phyloP scores from a whole-genome alignment of 2,888 invertebrate species.

The Cosmia trapezina region DNA sequence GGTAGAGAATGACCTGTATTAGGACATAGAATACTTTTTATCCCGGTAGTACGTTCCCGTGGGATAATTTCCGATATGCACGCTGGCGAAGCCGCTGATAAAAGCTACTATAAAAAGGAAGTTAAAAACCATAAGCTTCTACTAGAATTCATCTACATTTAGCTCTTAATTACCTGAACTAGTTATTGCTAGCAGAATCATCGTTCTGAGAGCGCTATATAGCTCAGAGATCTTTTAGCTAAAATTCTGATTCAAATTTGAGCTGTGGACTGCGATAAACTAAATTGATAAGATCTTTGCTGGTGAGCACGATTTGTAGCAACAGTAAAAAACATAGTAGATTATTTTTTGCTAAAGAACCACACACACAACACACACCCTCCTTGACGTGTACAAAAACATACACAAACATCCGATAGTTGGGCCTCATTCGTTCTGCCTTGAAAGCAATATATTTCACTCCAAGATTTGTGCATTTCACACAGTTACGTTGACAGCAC shows the following conservation, averaged over 20 bases:
- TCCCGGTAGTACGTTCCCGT: no score
- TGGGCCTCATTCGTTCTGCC: slow-evolving; percentile 48
- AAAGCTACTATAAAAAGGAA: no score
- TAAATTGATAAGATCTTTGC: slow-evolving; percentile 15
- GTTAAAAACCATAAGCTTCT: no score
- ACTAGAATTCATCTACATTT: background rate
- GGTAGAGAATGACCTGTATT: no score
- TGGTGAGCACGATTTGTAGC: background rate
- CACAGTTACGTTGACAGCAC: slow-evolving; percentile 54
- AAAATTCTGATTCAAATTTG: background rate
- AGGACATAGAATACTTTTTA: no score
- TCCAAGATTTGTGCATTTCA: slow-evolving; percentile 66
- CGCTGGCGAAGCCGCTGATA: no score
- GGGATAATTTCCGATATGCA: no score
- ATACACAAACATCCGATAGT: slow-evolving; percentile 44
- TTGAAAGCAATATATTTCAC: slow-evolving; percentile 60
- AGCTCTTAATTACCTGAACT: background rate
- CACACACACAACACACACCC: slow-evolving; percentile 13
- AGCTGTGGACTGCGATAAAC: slow-evolving; percentile 10
- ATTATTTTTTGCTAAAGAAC: slow-evolving; percentile 5
- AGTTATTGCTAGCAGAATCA: background rate
- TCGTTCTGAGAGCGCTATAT: no score
- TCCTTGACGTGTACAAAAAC: slow-evolving; percentile 44
- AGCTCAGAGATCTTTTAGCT: no score
- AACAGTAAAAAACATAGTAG: slow-evolving; percentile 14